Evolutionary conservation across 1,140 invertebrate genomes (phyloP).

Genomic region (Bombus picipes): DNA sequence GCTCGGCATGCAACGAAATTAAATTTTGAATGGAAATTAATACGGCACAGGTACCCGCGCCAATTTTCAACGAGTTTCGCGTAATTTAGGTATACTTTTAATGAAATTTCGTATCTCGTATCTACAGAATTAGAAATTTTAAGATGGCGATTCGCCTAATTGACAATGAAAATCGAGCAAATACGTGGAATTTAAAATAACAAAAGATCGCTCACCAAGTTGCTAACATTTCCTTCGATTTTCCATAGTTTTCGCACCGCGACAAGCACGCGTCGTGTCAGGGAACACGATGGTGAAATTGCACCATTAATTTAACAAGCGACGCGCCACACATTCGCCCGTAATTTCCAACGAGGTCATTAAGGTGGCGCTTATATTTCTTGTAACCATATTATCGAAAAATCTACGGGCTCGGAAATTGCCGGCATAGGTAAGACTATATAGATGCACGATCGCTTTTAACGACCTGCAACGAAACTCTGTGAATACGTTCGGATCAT

Average conservation of each 20-base stretch:
- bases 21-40: too few species aligned
- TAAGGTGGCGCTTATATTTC: constrained; percentile 48
- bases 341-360: constrained; percentile 58
- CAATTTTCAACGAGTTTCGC: too few species aligned
- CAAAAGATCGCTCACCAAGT: too few species aligned
- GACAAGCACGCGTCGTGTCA: constrained; percentile 19
- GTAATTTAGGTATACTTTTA: too few species aligned
- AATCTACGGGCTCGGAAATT: constrained; percentile 35
- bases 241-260: not conserved
- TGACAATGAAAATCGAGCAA: not conserved
- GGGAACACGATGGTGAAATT: constrained; percentile 54
- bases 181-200: not conserved
- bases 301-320: constrained; percentile 67
- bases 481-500: too few species aligned
- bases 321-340: constrained; percentile 50
- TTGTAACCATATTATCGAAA: constrained; percentile 52
- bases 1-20: too few species aligned
- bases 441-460: not conserved
- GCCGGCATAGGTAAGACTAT: not conserved
- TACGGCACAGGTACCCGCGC: too few species aligned
- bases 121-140: too few species aligned
- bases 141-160: not conserved
- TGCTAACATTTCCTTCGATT: constrained; percentile 47
- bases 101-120: too few species aligned
- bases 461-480: not conserved